Conservation (phyloP, 2,888 invertebrate species). For the Callosobruchus maculatus region DNA sequence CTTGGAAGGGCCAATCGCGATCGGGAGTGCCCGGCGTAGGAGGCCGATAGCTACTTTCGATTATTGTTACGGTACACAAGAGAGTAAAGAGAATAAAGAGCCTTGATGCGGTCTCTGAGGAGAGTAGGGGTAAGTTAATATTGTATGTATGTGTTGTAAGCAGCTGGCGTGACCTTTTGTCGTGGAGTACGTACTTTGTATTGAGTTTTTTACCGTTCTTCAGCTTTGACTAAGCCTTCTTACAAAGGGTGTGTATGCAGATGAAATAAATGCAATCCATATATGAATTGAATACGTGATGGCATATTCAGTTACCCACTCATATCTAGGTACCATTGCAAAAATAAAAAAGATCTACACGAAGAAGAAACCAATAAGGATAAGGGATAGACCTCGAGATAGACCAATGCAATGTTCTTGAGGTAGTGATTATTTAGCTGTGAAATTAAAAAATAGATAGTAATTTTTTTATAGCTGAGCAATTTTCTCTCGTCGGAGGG, state of each 20-base stretch:
- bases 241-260: not conserved
- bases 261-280: not conserved
- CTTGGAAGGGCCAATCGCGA: conserved; percentile 37
- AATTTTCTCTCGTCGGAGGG: too few species aligned
- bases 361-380: too few species aligned
- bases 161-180: not conserved
- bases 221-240: not conserved
- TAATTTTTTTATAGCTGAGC: too few species aligned
- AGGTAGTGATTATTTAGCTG: too few species aligned
- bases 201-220: not conserved
- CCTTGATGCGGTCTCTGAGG: not conserved
- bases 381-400: too few species aligned
- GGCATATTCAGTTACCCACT: not conserved
- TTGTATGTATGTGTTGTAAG: not conserved
- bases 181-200: not conserved
- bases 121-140: not conserved
- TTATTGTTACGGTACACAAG: not conserved
- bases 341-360: not conserved
- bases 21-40: not conserved
- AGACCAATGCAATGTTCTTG: too few species aligned
- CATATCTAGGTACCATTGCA: not conserved
- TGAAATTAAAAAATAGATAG: too few species aligned
- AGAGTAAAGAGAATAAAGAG: not conserved
- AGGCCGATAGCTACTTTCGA: not conserved
- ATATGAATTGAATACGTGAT: not conserved